A percentile compares a stretch with the other conserved stretches of the same genome.
These are phyloP conservation scores for Lophochroa leadbeateri DNA, from an alignment of 2,113 vertebrate genomes.

Conservation along the genomic window DNA sequence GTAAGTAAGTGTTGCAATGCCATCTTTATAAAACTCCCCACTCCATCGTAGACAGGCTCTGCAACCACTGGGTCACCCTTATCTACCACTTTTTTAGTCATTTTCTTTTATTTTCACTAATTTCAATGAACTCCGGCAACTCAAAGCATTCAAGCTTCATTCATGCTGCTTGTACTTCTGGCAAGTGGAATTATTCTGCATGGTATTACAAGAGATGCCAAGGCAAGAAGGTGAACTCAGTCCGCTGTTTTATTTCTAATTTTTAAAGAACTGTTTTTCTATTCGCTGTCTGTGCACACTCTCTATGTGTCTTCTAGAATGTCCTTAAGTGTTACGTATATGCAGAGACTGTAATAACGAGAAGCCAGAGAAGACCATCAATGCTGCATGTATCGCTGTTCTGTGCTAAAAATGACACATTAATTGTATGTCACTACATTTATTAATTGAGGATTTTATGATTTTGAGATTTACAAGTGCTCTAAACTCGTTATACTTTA, in stretches of 20 bases:
- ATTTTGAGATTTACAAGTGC: background rate
- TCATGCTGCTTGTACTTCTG: background rate
- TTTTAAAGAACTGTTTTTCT: background rate
- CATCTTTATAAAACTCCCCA: background rate
- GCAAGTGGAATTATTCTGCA: background rate
- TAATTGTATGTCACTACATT: background rate
- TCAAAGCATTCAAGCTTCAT: background rate
- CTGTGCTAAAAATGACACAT: background rate
- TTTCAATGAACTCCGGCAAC: background rate
- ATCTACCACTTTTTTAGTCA: background rate
- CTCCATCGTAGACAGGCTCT: background rate
- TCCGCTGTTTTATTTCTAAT: background rate
- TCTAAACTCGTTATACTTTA: background rate
- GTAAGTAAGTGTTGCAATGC: background rate
- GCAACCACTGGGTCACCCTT: background rate
- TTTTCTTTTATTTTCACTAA: background rate
- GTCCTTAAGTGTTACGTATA: rapidly evolving
- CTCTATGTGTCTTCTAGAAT: background rate
- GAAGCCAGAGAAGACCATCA: background rate
- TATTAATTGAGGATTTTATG: background rate
- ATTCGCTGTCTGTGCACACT: background rate
- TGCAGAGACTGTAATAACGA: rapidly evolving
- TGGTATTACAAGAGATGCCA: background rate
- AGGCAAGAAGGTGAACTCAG: background rate
- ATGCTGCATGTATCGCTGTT: background rate